phyloP scores from a whole-genome alignment of 2,113 vertebrate genomes.

The Hemichromis elongatus region DNA sequence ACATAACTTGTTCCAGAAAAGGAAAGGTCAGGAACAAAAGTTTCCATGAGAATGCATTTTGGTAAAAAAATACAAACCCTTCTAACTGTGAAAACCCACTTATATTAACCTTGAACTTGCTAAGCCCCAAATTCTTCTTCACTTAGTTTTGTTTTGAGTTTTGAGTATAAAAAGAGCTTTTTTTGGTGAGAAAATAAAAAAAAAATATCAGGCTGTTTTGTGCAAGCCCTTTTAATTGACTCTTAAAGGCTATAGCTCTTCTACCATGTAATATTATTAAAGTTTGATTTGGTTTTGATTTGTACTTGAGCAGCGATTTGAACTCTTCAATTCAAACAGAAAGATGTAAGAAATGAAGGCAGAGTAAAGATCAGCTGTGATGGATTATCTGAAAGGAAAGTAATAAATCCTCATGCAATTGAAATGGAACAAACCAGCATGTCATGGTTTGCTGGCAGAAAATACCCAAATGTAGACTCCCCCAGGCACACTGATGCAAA shows the following conservation, averaged over 20 bases:
- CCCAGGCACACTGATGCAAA: accelerated
- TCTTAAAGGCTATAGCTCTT: not conserved
- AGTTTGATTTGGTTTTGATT: not conserved
- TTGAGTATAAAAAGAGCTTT: accelerated
- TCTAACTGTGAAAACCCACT: accelerated
- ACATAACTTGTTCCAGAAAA: not conserved
- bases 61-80: not conserved
- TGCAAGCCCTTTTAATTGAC: not conserved
- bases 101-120: not conserved
- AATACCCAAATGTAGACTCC: not conserved
- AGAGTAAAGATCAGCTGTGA: not conserved
- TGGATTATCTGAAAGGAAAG: not conserved
- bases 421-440: not conserved
- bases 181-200: not conserved
- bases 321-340: not conserved
- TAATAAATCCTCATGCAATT: not conserved
- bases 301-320: not conserved
- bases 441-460: not conserved
- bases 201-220: not conserved
- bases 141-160: accelerated
- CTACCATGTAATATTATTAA: not conserved
- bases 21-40: not conserved
- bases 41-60: not conserved
- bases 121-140: not conserved
- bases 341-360: not conserved